Evolutionary conservation across 2,888 invertebrate genomes (phyloP).

Genomic region (Helicoverpa assulta): DNA sequence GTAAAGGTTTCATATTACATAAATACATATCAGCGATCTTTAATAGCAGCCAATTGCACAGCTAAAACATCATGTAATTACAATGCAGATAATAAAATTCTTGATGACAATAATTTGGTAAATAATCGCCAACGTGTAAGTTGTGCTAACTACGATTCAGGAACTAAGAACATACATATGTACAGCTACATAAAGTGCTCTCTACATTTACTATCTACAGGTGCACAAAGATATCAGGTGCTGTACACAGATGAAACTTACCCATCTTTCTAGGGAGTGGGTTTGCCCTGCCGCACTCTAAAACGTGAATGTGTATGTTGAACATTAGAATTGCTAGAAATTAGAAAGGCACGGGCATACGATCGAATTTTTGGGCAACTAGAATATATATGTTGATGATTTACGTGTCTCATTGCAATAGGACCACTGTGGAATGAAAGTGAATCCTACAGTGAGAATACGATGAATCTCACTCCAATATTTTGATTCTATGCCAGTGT

Average conservation of each 20-base stretch:
- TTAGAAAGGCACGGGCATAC: conserved; percentile 13
- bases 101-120: neutral
- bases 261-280: conserved; percentile 88
- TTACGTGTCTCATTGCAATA: neutral
- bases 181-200: conserved; percentile 9
- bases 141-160: neutral
- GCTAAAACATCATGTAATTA: no score
- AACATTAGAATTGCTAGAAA: conserved; percentile 51
- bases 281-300: conserved; percentile 90
- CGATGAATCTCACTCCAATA: no score
- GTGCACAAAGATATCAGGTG: conserved; percentile 44
- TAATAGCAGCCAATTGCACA: neutral
- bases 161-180: conserved; percentile 4
- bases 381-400: neutral
- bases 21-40: conserved; percentile 8
- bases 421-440: no score
- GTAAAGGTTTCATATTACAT: neutral
- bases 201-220: conserved; percentile 34
- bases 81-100: neutral
- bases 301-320: conserved; percentile 70
- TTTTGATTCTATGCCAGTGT: no score
- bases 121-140: conserved; percentile 20
- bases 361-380: conserved; percentile 15
- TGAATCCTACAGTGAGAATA: no score
- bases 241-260: conserved; percentile 75